Percentiles rank a stretch among this genome's conserved stretches.
Evolutionary conservation across 1,140 invertebrate species (phyloP).

Genomic region (Rhynchophorus ferrugineus): DNA sequence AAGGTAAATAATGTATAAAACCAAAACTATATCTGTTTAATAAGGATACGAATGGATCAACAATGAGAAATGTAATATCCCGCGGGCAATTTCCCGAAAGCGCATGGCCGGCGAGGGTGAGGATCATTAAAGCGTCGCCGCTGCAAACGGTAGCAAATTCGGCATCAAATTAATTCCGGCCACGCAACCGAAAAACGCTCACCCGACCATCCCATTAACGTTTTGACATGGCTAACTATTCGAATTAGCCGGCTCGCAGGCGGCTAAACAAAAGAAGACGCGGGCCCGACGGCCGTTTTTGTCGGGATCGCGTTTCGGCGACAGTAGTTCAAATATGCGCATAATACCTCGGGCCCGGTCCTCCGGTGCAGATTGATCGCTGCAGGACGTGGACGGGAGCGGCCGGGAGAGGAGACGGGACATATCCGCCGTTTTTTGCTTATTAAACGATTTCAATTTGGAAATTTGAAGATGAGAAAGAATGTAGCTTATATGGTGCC

Average conservation of each 20-base stretch:
- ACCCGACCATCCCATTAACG: conserved; percentile 20
- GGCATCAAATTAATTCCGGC: conserved; percentile 22
- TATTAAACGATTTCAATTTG: conserved; percentile 23
- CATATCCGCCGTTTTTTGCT: conserved; percentile 20
- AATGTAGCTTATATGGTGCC: neutral
- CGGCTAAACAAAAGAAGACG: conserved; percentile 23
- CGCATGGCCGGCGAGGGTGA: neutral
- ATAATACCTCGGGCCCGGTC: conserved; percentile 14
- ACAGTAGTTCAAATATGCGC: conserved; percentile 24
- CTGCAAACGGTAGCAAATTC: conserved; percentile 21
- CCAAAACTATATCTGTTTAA: too few species aligned
- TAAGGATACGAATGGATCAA: too few species aligned
- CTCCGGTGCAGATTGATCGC: conserved; percentile 14
- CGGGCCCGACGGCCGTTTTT: conserved; percentile 11
- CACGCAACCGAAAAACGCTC: conserved; percentile 20
- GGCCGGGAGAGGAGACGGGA: conserved; percentile 6
- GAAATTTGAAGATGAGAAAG: conserved; percentile 7
- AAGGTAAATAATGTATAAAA: too few species aligned
- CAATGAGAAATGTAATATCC: too few species aligned
- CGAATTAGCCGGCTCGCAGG: conserved; percentile 22
- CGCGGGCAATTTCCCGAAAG: neutral
- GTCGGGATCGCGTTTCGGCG: conserved; percentile 8
- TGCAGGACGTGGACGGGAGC: conserved; percentile 9
- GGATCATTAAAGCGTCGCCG: neutral
- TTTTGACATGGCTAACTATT: conserved; percentile 23